phyloP scores from a whole-genome alignment of 1,140 invertebrate genomes.

The Liolophura sinensis region DNA sequence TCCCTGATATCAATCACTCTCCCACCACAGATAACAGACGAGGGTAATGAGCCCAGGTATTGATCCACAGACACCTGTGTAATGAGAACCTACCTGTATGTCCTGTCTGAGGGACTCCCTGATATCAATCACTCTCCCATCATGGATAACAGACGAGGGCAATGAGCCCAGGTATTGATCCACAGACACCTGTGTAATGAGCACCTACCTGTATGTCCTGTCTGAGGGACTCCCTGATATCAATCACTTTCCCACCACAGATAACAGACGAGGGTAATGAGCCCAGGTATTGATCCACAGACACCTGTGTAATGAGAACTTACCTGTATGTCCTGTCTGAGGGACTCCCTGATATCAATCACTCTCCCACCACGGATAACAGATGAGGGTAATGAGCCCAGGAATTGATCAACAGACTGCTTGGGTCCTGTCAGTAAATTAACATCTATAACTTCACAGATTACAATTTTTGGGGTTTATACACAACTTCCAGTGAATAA shows the following conservation, averaged over 20 bases:
- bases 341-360: constrained; percentile 49
- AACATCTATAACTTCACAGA: neutral
- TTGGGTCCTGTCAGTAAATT: constrained; percentile 1
- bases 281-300: constrained; percentile 51
- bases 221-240: constrained; percentile 41
- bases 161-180: constrained; percentile 54
- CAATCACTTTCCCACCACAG: constrained; percentile 52
- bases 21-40: constrained; percentile 50
- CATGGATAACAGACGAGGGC: constrained; percentile 49
- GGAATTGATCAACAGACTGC: constrained; percentile 48
- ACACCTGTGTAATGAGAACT: too few species aligned
- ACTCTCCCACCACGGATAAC: constrained; percentile 54
- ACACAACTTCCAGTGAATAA: too few species aligned
- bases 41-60: constrained; percentile 53
- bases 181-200: constrained; percentile 36
- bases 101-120: constrained; percentile 25
- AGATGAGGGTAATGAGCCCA: constrained; percentile 49
- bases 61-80: constrained; percentile 44
- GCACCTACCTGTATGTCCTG: too few species aligned
- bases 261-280: constrained; percentile 53
- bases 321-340: too few species aligned
- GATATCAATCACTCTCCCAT: constrained; percentile 56
- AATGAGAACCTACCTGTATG: too few species aligned
- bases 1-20: constrained; percentile 54
- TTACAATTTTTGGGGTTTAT: neutral